Evolutionary conservation across 2,888 invertebrate genomes (phyloP).

Genomic region (Epistrophe grossulariae): DNA sequence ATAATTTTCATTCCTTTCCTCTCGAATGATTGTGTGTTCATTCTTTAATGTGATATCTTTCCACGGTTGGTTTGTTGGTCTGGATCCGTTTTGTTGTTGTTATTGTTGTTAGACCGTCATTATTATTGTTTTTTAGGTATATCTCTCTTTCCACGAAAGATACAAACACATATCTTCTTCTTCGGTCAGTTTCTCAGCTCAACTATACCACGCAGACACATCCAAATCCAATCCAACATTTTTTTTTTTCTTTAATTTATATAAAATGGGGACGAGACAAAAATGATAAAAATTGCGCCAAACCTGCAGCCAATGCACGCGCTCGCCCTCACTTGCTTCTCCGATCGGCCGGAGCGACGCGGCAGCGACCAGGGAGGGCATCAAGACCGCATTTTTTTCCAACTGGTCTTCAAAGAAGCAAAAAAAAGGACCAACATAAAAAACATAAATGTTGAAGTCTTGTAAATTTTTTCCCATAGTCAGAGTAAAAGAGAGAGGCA

Average conservation of each 20-base stretch:
- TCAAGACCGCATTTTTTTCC: slow-evolving; percentile 46
- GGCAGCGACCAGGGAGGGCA: slow-evolving; percentile 12
- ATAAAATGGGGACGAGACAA: slow-evolving; percentile 25
- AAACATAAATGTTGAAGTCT: slow-evolving; percentile 17
- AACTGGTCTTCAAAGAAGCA: slow-evolving; percentile 9
- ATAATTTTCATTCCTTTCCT: slow-evolving; percentile 62
- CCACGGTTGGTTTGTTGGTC: slow-evolving; percentile 37
- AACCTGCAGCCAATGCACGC: slow-evolving; percentile 75
- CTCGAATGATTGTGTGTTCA: neutral
- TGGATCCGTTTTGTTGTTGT: slow-evolving; percentile 14
- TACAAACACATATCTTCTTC: slow-evolving; percentile 12
- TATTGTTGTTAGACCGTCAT: slow-evolving; percentile 32
- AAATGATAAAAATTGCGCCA: slow-evolving; percentile 72
- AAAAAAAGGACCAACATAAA: slow-evolving; percentile 28
- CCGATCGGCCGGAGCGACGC: neutral
- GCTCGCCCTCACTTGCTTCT: slow-evolving; percentile 62
- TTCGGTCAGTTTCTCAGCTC: neutral
- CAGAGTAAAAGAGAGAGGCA: slow-evolving; percentile 53
- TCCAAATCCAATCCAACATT: slow-evolving; percentile 16
- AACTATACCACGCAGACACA: neutral
- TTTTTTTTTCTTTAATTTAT: neutral
- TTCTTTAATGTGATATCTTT: slow-evolving; percentile 36
- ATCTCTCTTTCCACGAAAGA: slow-evolving; percentile 34
- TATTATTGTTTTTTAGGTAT: slow-evolving; percentile 51
- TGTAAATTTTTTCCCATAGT: slow-evolving; percentile 58